Evolutionary conservation across 2,888 invertebrate species (phyloP).

Genomic region (Parnassius smintheus): DNA sequence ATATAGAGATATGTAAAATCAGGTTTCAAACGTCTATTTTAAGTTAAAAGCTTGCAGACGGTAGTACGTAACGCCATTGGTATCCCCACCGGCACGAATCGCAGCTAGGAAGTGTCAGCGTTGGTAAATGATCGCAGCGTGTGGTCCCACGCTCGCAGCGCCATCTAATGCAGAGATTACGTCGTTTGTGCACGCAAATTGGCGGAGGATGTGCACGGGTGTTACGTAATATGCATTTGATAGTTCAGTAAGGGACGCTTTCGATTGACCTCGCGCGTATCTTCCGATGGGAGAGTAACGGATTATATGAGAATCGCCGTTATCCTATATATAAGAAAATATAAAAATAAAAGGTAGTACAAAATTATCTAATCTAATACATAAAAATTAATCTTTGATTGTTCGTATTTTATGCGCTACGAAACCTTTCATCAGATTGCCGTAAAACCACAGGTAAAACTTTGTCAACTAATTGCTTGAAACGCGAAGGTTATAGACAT

Average conservation of each 20-base stretch:
- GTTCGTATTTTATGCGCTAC: too few relatives aligned
- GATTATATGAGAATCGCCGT: not conserved
- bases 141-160: conserved; percentile 22
- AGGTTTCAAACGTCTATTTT: not conserved
- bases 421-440: too few relatives aligned
- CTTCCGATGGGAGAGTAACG: conserved; percentile 24
- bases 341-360: too few relatives aligned
- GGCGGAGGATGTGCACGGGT: conserved; percentile 19
- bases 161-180: conserved; percentile 20
- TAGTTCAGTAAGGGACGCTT: conserved; percentile 18
- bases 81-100: not conserved
- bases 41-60: not conserved
- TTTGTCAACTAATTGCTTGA: too few relatives aligned
- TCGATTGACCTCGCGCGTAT: conserved; percentile 19
- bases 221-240: conserved; percentile 27
- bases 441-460: too few relatives aligned
- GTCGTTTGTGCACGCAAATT: conserved; percentile 24
- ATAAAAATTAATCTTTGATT: too few relatives aligned
- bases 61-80: not conserved
- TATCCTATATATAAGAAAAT: too few relatives aligned
- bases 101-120: conserved; percentile 19
- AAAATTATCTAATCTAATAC: too few relatives aligned
- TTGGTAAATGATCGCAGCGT: conserved; percentile 14
- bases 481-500: too few relatives aligned
- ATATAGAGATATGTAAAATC: too few relatives aligned